These are phyloP conservation scores for Hephaestus fuliginosus DNA, from an alignment of 2,797 vertebrate genomes.

Conservation along the genomic window DNA sequence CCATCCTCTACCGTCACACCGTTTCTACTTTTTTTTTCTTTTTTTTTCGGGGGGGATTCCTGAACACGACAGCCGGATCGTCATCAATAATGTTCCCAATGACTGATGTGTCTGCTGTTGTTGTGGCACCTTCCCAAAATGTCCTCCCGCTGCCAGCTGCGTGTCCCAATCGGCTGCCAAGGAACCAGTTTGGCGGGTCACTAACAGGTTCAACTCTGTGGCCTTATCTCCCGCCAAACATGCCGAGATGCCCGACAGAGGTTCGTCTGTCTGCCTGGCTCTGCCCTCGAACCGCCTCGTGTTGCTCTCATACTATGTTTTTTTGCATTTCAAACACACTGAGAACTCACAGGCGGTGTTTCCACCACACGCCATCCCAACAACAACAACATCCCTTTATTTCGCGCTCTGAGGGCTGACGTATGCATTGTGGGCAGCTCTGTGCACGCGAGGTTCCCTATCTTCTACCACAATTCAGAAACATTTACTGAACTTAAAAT, in stretches of 20 bases:
- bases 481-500: no score
- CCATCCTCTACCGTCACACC: background rate
- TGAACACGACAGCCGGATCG: background rate
- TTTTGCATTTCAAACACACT: background rate
- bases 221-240: slow-evolving; percentile 31
- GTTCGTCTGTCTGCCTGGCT: background rate
- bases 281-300: background rate
- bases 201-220: background rate
- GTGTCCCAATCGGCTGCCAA: background rate
- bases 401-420: background rate
- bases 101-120: background rate
- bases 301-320: background rate
- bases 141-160: background rate
- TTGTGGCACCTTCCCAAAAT: slow-evolving; percentile 21
- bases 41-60: background rate
- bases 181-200: slow-evolving; percentile 55
- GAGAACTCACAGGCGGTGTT: background rate
- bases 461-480: no score
- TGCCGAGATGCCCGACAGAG: slow-evolving; percentile 12
- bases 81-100: background rate
- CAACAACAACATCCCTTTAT: background rate
- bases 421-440: background rate
- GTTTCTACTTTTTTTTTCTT: background rate
- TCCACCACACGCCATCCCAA: background rate
- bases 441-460: no score